These are phyloP conservation scores for Delichon dasypus DNA, from an alignment of 2,797 vertebrate genomes.

Conservation along the genomic window DNA sequence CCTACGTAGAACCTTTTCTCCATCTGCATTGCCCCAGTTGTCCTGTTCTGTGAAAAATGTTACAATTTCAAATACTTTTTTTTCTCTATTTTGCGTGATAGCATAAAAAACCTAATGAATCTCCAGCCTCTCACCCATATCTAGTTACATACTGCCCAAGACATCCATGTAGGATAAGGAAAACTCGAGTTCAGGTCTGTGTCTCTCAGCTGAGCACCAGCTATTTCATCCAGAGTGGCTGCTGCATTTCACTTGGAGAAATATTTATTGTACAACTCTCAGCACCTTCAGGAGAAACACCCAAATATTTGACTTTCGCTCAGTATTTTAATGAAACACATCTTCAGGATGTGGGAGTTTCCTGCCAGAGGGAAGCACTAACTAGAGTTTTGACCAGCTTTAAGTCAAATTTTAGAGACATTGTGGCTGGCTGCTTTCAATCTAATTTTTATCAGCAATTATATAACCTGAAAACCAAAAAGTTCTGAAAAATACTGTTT, in stretches of 20 bases:
- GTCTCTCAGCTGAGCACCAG: neutral
- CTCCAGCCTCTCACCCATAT: neutral
- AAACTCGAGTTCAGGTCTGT: neutral
- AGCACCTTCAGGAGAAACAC: neutral
- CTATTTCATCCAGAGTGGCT: neutral
- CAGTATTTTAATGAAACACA: neutral
- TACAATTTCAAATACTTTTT: neutral
- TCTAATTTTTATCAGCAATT: neutral
- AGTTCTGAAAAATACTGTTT: neutral
- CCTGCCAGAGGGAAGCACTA: neutral
- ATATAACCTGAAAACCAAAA: neutral
- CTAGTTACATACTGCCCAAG: neutral
- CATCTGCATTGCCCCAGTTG: neutral
- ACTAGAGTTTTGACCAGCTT: neutral
- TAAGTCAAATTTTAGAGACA: neutral
- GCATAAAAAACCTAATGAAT: neutral
- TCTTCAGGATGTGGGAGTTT: neutral
- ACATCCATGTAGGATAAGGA: neutral
- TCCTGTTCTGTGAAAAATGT: neutral
- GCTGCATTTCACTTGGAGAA: neutral
- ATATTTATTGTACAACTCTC: neutral
- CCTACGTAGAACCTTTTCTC: neutral
- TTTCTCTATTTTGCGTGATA: fast-evolving
- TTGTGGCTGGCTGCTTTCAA: neutral
- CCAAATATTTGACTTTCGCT: neutral